A percentile compares a stretch with the other conserved stretches of the same genome.
Evolutionary conservation across 2,888 invertebrate genomes (phyloP).

Genomic region (Chouioia cunea): DNA sequence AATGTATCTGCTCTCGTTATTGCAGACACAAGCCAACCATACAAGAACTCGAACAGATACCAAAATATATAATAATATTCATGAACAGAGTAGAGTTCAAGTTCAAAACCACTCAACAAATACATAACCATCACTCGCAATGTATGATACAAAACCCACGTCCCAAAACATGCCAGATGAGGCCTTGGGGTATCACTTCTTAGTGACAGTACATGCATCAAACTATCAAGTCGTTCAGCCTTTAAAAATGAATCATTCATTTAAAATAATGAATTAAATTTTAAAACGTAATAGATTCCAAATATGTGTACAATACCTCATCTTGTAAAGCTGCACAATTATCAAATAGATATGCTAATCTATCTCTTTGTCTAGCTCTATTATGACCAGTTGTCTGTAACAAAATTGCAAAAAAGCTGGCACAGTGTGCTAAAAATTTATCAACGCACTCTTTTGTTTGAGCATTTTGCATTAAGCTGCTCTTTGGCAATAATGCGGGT

Average conservation of each 20-base stretch:
- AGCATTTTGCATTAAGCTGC: slow-evolving; percentile 76
- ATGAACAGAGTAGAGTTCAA: slow-evolving; percentile 95
- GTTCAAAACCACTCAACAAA: slow-evolving; percentile 92
- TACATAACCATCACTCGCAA: slow-evolving; percentile 93
- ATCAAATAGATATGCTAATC: slow-evolving; percentile 88
- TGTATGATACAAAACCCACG: slow-evolving; percentile 96
- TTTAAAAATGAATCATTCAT: slow-evolving; percentile 62
- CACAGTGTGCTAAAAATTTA: slow-evolving; percentile 88
- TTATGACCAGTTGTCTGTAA: slow-evolving; percentile 95
- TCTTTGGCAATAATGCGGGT: slow-evolving; percentile 85
- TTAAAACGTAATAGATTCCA: too few species aligned
- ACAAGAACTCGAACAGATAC: slow-evolving; percentile 95
- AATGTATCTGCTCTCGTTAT: slow-evolving; percentile 90
- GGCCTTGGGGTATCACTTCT: slow-evolving; percentile 79
- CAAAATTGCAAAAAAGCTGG: slow-evolving; percentile 87
- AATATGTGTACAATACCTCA: slow-evolving; percentile 74
- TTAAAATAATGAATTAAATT: background rate
- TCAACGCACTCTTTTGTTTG: slow-evolving; percentile 90
- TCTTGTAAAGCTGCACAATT: slow-evolving; percentile 93
- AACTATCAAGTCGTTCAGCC: slow-evolving; percentile 92
- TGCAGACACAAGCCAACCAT: slow-evolving; percentile 93
- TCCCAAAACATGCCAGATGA: slow-evolving; percentile 88
- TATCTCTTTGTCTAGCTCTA: slow-evolving; percentile 94
- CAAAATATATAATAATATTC: slow-evolving; percentile 97
- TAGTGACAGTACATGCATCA: slow-evolving; percentile 78